Evolutionary conservation across 2,888 invertebrate genomes (phyloP), one percentile per base, ranked within the genome.

Genomic region (Thereva nobilitata): DNA sequence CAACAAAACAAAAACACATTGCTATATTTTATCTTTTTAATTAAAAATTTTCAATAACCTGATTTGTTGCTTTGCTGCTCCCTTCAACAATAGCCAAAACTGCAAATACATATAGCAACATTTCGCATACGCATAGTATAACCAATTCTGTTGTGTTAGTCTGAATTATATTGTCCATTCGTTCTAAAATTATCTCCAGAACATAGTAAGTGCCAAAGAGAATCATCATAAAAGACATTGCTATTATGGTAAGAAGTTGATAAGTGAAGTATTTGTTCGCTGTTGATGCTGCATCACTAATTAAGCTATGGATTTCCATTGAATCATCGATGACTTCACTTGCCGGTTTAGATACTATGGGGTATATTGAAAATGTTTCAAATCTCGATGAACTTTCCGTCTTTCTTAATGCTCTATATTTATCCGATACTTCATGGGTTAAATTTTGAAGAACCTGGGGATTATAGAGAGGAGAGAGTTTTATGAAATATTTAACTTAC

Each of bases 181-280:
- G 78, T 42, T 79, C 79, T 63, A 80, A 67, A 5, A 80, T 66
- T 0, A 78, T 79, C 53, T 80, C 80, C 57, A 81, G 70, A 3
- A 80, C 78, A 65, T 81, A 80, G 50, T 81, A 80, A 0, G 80
- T 79, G 76, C 81, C 80, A 35, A 80, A 80, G 7, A 81, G 79
- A 47, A 80, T 80, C 54, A 81, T 81, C 4, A 80, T 70, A 70
- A 80, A 80, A 9, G 80, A 79, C 64, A 80, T 80, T 5, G 78
- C 77, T 5, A 81, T 78, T 59, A 81, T 81, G 5, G 81, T 80
- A 52, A 80, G 66, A 44, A 81, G 72, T 67, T 80, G 81, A 67
- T 79, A 78, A 52, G 80, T 78, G 35, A 80, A 80, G 68, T 81
- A 80, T 70, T 80, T 78, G 72, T 81, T 80, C 3, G 79, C 79